Evolutionary conservation across 2,797 vertebrate species (phyloP).

Genomic region (Falco cherrug): DNA sequence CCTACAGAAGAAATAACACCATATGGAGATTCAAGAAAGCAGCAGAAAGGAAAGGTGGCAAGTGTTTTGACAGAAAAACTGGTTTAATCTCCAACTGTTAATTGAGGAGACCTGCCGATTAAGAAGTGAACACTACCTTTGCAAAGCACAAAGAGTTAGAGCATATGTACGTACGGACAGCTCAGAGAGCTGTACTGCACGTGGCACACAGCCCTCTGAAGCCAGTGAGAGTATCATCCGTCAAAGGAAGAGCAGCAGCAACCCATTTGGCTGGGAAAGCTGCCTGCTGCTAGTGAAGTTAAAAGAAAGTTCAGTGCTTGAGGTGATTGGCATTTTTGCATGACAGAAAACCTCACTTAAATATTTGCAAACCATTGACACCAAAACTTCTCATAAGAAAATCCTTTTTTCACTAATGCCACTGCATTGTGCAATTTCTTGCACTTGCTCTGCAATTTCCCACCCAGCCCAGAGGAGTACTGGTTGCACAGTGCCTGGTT

Average conservation of each 20-base stretch:
- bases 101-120: not conserved
- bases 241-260: constrained; percentile 4
- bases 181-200: not conserved
- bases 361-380: not conserved
- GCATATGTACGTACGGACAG: not conserved
- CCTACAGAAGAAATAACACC: not conserved
- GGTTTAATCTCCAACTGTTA: not conserved
- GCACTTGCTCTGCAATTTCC: not conserved
- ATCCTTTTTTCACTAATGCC: not conserved
- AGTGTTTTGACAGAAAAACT: not conserved
- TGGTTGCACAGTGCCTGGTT: not conserved
- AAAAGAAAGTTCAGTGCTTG: not conserved
- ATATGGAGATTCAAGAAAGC: not conserved
- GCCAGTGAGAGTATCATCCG: not conserved
- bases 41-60: not conserved
- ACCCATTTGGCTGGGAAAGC: constrained; percentile 18
- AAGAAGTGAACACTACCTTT: not conserved
- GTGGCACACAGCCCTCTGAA: not conserved
- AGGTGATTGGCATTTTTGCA: not conserved
- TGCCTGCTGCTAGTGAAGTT: not conserved
- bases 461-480: not conserved
- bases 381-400: not conserved
- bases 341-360: not conserved
- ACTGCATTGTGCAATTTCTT: not conserved
- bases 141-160: not conserved